Base-by-base conservation (phyloP, 2,888 invertebrate genomes). In the Campoletis raptor region DNA sequence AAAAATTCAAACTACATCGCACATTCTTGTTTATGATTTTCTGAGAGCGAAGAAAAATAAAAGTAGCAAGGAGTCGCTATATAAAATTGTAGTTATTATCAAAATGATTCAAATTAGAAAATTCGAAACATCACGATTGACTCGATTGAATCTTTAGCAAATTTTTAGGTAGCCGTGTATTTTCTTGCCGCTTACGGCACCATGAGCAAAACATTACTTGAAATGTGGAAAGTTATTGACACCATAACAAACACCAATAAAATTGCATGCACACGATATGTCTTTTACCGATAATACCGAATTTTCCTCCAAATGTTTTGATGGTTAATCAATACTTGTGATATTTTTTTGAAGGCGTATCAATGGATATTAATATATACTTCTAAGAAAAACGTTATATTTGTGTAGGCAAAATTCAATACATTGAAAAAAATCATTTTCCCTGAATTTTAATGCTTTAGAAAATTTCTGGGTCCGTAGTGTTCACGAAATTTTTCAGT, bases 131-230 rank as follows among this genome's bases (percentile, higher is more conserved):
- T 70, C 70, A 70, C 57, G 70, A 70, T 81, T 82, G n/a, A 80
- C 54, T 74, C 79, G 83, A 79, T 83, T 72, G 54, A 73, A 64
- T 72, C 6, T 83, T 77, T 7, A 18, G 18, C n/a, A 45, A 79
- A 74, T 61, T 82, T 79, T 15, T 67, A 70, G 82, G 45, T 21
- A 72, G 67, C 37, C 45, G 36, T 40, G 48, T 45, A 24, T 24
- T 40, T 48, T 30, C n/a, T 77, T 64, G 48, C 12, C 48, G 37
- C 24, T 48, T 54, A 48, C 30, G 64, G 30, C 36, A 48, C 45
- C 24, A 21, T 10, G 18, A 48, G 48, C 54, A 54, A 42, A 64
- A 64, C 42, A 64, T 76, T 54, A 9, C 54, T 54, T 54, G 3
- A 3, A 54, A 24, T 24, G 57, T 57, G 10, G 24, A 57, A 54